Base-by-base conservation (phyloP, 2,113 vertebrate genomes). In the Anas platyrhynchos region DNA sequence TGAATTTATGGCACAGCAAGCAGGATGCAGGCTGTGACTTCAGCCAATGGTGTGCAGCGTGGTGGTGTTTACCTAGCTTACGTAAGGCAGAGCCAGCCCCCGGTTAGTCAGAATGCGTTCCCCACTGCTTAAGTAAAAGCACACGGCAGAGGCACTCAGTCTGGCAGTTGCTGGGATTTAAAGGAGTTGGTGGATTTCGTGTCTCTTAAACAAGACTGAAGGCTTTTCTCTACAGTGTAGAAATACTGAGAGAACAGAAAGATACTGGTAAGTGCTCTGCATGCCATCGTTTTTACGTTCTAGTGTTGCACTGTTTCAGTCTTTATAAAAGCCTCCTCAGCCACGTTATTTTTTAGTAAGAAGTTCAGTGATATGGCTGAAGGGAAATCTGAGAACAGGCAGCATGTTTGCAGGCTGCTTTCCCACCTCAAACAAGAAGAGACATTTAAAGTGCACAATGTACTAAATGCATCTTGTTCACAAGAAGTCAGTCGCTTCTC, bases 61-160 rank as follows among this genome's bases (percentile, higher is more conserved):
- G 32, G 50, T 9, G 27, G 74, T 96, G 96, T 98, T 98, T 98
- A 97, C 94, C 92, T 97, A 34, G 91, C 96, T 98, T 97, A 96
- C 63, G 46, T 97, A 96, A 84, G 76, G 92, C 90, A 89, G 88
- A 76, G 94, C 96, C 96, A 38, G 97, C 97, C 94, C 96, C 94
- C 75, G 63, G 88, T n/a, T 21, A 92, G 94, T 91, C 96, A 76
- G 92, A 91, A 95, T 89, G 90, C 62, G 2, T 97, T 97, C 86
- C 93, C 94, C 94, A 73, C 89, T 13, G 85, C 95, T 96, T 55
- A 94, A 97, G 91, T 96, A 89, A 97, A 96, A 95, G 96, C 97
- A 91, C 92, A 55, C 54, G 6, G 75, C 91, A 93, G 84, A 93
- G 66, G 63, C 95, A 31, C 69, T 92, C 92, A 62, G 75, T 81